These are phyloP conservation scores for Urocyon cinereoargenteus DNA, from an alignment of 2,797 vertebrate species.

Conservation along the genomic window DNA sequence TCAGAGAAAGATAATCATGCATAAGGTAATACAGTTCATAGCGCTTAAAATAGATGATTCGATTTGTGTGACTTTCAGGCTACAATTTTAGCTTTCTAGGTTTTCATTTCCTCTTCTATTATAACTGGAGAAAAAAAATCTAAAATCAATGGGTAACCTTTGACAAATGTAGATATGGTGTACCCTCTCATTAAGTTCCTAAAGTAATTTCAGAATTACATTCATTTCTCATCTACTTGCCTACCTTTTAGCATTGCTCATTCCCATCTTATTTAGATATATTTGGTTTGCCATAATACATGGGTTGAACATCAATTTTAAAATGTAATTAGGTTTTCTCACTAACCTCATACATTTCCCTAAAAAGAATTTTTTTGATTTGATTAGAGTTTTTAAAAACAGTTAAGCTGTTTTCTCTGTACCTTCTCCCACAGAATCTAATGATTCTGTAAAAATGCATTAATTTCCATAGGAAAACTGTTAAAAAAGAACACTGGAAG, in stretches of 20 bases:
- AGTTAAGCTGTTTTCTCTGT: background rate
- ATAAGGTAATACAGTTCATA: conserved; percentile 91
- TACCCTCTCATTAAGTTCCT: conserved; percentile 21
- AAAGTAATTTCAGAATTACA: background rate
- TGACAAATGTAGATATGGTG: background rate
- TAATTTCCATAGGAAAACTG: background rate
- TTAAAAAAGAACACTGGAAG: conserved; percentile 21
- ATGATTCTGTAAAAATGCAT: conserved; percentile 53
- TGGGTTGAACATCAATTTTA: background rate
- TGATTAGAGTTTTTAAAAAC: background rate
- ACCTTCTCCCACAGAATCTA: background rate
- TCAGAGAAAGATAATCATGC: conserved; percentile 99
- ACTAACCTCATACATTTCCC: background rate
- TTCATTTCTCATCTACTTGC: conserved; percentile 8
- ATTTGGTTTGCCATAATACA: background rate
- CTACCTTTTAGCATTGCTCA: background rate
- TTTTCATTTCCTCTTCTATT: background rate
- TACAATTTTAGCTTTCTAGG: background rate
- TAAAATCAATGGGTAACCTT: conserved; percentile 9
- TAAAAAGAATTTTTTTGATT: background rate
- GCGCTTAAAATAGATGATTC: background rate
- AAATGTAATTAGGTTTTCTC: conserved; percentile 34
- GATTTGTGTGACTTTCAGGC: background rate
- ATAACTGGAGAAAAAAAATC: background rate
- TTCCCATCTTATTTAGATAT: background rate